A percentile compares a stretch with the other conserved stretches of the same genome.
Evolutionary conservation across 2,797 vertebrate species (phyloP).

Genomic region (Sitta carolinensis): DNA sequence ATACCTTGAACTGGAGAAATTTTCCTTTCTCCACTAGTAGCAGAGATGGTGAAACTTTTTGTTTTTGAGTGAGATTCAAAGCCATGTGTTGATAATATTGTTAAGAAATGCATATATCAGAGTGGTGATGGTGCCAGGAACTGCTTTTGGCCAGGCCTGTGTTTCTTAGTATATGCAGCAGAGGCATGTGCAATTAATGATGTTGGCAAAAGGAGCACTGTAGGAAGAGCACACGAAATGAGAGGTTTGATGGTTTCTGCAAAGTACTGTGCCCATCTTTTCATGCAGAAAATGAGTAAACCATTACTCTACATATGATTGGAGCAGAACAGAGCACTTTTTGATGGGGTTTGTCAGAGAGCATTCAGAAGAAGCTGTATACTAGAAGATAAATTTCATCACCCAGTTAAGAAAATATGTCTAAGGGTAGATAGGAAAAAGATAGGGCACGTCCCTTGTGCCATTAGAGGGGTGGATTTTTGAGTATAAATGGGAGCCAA

Average conservation of each 20-base stretch:
- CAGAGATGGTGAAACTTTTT: neutral
- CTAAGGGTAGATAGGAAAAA: constrained; percentile 17
- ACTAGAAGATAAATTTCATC: constrained; percentile 44
- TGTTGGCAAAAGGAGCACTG: constrained; percentile 65
- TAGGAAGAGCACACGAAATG: constrained; percentile 37
- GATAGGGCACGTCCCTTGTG: neutral
- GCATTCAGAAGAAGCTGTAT: constrained; percentile 45
- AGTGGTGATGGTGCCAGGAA: constrained; percentile 50
- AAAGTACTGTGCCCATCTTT: constrained; percentile 62
- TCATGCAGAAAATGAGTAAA: constrained; percentile 71
- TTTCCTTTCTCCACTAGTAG: neutral
- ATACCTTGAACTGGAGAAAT: neutral
- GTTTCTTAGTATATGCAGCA: constrained; percentile 54
- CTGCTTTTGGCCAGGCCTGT: constrained; percentile 61
- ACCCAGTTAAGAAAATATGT: neutral
- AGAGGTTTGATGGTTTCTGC: constrained; percentile 68
- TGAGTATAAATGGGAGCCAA: neutral
- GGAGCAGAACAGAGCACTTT: constrained; percentile 54
- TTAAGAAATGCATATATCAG: constrained; percentile 60
- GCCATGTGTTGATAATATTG: constrained; percentile 55
- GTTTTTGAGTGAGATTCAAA: neutral
- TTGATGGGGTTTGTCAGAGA: constrained; percentile 60
- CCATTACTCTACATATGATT: constrained; percentile 54
- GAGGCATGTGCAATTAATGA: constrained; percentile 69
- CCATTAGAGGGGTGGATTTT: neutral